These are phyloP conservation scores for Ptilorrhoa leucosticta DNA, from an alignment of 2,113 vertebrate genomes.

Conservation along the genomic window DNA sequence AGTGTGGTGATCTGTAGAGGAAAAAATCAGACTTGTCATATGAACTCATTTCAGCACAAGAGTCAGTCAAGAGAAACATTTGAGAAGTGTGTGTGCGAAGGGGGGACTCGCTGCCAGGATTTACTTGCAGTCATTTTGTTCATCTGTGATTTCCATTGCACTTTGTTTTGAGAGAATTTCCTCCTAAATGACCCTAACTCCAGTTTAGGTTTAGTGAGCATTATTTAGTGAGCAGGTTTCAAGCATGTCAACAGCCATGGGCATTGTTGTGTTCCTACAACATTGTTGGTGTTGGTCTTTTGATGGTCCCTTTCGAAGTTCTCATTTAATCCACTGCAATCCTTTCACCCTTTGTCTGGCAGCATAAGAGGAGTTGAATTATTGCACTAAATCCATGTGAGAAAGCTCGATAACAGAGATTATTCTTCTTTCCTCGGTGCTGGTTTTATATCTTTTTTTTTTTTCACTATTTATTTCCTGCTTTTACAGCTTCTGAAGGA, in stretches of 20 bases:
- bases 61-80: background rate
- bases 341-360: background rate
- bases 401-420: background rate
- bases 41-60: slow-evolving; percentile 5
- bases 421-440: background rate
- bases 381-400: background rate
- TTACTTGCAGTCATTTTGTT: background rate
- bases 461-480: background rate
- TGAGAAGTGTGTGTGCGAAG: background rate
- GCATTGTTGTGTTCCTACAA: background rate
- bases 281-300: background rate
- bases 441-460: background rate
- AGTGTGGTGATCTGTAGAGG: background rate
- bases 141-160: background rate
- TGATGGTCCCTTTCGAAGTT: background rate
- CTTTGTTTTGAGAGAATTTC: background rate
- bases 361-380: background rate
- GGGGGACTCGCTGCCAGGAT: background rate
- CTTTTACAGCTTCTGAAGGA: background rate
- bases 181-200: background rate
- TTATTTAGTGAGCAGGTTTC: background rate
- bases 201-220: background rate
- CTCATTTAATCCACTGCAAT: background rate
- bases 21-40: background rate
- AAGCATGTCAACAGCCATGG: background rate